These are phyloP conservation scores for Leucoraja erinaceus DNA, from an alignment of 2,113 vertebrate species.

Conservation along the genomic window DNA sequence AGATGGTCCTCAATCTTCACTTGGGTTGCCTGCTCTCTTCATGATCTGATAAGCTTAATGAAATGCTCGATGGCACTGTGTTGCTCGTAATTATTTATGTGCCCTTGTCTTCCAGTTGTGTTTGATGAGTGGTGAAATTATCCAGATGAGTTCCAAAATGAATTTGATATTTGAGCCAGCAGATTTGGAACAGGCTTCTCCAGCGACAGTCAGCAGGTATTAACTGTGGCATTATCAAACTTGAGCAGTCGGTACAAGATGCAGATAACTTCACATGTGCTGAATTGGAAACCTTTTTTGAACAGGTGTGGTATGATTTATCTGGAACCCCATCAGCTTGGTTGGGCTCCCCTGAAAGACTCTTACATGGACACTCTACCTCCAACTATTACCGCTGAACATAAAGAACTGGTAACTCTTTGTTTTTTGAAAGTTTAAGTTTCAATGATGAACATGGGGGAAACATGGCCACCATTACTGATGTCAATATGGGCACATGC, in stretches of 20 bases:
- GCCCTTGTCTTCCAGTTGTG: conserved; percentile 65
- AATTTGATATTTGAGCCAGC: conserved; percentile 86
- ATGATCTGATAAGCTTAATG: neutral
- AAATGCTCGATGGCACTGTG: neutral
- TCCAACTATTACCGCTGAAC: conserved; percentile 58
- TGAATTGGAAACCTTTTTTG: conserved; percentile 41
- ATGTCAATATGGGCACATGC: neutral
- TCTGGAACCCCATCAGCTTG: conserved; percentile 83
- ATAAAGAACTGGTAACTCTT: conserved; percentile 64
- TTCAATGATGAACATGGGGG: neutral
- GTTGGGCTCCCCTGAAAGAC: conserved; percentile 80
- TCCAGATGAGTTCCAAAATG: conserved; percentile 90
- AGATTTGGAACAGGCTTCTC: conserved; percentile 83
- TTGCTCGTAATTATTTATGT: neutral
- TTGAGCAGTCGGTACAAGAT: neutral
- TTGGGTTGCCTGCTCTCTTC: neutral
- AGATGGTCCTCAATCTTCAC: neutral
- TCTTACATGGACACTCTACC: conserved; percentile 80
- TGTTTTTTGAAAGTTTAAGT: neutral
- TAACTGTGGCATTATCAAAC: neutral
- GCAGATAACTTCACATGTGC: neutral
- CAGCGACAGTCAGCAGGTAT: conserved; percentile 88
- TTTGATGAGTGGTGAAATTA: conserved; percentile 92
- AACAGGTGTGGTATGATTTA: conserved; percentile 91
- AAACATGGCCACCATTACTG: neutral